A percentile compares a stretch with the other conserved stretches of the same genome.
Evolutionary conservation across 2,113 vertebrate genomes (phyloP).

Genomic region (Sorex araneus): DNA sequence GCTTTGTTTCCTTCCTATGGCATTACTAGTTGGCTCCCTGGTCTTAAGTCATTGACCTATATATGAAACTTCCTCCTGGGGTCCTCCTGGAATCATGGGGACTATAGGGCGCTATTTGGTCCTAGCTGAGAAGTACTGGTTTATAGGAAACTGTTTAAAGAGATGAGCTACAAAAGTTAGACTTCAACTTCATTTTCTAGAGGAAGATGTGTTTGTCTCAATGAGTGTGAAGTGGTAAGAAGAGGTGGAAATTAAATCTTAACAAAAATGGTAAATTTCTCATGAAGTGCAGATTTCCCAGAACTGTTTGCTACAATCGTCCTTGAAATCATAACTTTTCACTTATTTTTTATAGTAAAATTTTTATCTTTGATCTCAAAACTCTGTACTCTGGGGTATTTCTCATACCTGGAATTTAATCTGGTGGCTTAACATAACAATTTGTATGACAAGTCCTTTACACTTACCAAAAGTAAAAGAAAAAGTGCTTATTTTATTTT

Average conservation of each 20-base stretch:
- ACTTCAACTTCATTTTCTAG: background rate
- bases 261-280: background rate
- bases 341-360: slow-evolving; percentile 1
- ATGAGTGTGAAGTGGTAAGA: background rate
- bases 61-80: too few species aligned
- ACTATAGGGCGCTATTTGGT: background rate
- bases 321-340: background rate
- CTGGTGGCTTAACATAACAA: background rate
- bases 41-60: too few species aligned
- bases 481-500: background rate
- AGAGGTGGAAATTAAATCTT: slow-evolving; percentile 4
- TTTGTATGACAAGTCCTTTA: background rate
- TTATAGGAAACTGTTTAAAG: slow-evolving; percentile 13
- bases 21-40: too few species aligned
- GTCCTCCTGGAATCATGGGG: too few species aligned
- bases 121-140: background rate
- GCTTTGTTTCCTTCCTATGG: too few species aligned
- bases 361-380: background rate
- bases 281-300: background rate
- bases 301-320: background rate
- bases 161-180: background rate
- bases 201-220: background rate
- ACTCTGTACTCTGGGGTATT: background rate
- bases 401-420: background rate
- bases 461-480: background rate